Conservation (phyloP, 2,113 vertebrate genomes). For the Plecturocebus donacophilus region DNA sequence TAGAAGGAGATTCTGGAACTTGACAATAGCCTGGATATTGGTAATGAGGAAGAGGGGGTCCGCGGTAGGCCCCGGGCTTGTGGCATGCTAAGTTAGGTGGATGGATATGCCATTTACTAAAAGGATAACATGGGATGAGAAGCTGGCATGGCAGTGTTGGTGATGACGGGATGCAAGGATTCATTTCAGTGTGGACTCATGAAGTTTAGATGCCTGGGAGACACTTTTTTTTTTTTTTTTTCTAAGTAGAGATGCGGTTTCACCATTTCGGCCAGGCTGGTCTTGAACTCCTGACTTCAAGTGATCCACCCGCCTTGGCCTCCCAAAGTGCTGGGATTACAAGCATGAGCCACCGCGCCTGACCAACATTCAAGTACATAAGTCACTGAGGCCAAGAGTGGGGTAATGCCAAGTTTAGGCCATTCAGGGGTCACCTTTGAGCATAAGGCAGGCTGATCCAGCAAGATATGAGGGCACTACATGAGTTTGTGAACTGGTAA, state of each 20-base stretch:
- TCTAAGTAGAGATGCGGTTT: too few species aligned
- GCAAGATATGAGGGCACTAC: background rate
- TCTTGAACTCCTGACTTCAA: too few species aligned
- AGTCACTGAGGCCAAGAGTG: background rate
- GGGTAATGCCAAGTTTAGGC: background rate
- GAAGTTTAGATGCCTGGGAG: background rate
- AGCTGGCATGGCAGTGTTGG: background rate
- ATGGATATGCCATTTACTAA: background rate
- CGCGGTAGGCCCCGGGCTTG: background rate
- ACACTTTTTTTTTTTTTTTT: too few species aligned
- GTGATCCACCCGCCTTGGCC: too few species aligned
- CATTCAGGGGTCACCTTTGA: background rate
- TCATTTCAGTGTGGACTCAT: background rate
- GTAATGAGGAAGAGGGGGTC: background rate
- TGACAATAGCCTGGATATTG: background rate
- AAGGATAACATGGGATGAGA: background rate
- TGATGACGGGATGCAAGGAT: background rate
- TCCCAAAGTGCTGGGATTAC: too few species aligned
- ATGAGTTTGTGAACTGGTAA: background rate
- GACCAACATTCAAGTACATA: too few species aligned
- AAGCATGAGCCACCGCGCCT: too few species aligned
- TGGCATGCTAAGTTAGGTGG: background rate
- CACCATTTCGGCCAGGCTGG: too few species aligned
- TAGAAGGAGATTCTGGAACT: background rate
- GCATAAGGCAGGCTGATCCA: background rate